Conservation (phyloP, 2,797 vertebrate genomes). For the Hipposideros larvatus region DNA sequence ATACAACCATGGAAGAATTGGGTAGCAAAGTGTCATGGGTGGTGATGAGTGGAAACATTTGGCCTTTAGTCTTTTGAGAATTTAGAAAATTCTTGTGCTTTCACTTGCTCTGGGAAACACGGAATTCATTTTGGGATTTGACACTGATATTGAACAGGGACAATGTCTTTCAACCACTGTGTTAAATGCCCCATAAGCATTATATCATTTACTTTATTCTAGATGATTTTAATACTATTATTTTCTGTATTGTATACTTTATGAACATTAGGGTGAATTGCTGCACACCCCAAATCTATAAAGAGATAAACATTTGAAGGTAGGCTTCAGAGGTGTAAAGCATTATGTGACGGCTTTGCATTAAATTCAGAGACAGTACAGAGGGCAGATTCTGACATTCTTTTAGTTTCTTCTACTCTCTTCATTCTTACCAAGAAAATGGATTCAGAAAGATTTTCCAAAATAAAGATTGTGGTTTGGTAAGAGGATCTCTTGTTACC, state of each 20-base stretch:
- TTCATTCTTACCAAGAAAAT: background rate
- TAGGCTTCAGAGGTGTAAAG: background rate
- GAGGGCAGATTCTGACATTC: background rate
- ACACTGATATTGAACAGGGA: background rate
- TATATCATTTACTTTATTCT: background rate
- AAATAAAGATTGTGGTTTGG: background rate
- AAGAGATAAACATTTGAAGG: background rate
- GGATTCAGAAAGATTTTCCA: background rate
- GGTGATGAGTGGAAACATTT: background rate
- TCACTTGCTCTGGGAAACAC: background rate
- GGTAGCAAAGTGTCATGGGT: background rate
- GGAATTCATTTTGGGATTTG: background rate
- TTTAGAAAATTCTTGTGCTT: background rate
- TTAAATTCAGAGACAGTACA: background rate
- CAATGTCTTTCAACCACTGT: background rate
- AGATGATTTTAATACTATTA: background rate
- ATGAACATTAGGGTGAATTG: background rate
- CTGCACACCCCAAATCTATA: background rate
- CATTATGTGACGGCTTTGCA: background rate
- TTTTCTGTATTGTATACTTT: background rate
- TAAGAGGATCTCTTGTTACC: background rate
- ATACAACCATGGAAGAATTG: background rate
- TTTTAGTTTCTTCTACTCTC: background rate
- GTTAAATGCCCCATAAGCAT: background rate
- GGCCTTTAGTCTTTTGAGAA: background rate